Conservation (phyloP, 2,797 vertebrate genomes). For the Gallinago nigripennis region DNA sequence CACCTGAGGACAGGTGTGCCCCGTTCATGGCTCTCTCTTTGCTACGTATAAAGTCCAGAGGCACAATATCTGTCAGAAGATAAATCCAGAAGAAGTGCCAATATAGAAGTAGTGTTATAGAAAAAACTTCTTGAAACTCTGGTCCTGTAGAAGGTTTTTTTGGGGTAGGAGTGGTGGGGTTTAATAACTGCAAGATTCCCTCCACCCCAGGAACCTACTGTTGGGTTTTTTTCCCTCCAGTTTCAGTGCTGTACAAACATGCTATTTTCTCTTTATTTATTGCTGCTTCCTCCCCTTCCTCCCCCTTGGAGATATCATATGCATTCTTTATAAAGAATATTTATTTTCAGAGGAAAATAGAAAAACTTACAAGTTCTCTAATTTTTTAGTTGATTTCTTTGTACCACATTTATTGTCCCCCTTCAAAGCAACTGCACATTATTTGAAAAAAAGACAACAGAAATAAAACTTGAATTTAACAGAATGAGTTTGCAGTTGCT, state of each 20-base stretch:
- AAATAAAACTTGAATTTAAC: background rate
- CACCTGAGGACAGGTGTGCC: background rate
- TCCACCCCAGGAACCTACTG: fast-evolving
- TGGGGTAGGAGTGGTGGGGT: fast-evolving
- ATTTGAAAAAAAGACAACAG: background rate
- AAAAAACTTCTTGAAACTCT: background rate
- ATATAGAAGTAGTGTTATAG: background rate
- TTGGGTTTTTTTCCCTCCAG: too few relatives aligned
- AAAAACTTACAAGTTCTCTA: fast-evolving
- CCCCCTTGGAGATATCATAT: background rate
- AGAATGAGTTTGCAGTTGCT: background rate
- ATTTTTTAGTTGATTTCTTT: background rate
- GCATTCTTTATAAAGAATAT: background rate
- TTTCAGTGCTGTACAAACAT: background rate
- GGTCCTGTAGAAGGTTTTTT: fast-evolving
- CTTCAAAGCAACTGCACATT: background rate
- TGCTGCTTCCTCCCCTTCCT: background rate
- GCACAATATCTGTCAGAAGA: too few relatives aligned
- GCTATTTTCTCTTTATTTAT: background rate
- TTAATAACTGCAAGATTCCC: fast-evolving
- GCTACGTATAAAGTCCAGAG: fast-evolving
- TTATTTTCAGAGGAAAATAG: background rate
- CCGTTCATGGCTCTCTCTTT: background rate
- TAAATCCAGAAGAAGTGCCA: background rate
- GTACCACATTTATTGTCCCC: background rate